phyloP scores from a whole-genome alignment of 2,888 invertebrate genomes.

The Leucophenga maculata region DNA sequence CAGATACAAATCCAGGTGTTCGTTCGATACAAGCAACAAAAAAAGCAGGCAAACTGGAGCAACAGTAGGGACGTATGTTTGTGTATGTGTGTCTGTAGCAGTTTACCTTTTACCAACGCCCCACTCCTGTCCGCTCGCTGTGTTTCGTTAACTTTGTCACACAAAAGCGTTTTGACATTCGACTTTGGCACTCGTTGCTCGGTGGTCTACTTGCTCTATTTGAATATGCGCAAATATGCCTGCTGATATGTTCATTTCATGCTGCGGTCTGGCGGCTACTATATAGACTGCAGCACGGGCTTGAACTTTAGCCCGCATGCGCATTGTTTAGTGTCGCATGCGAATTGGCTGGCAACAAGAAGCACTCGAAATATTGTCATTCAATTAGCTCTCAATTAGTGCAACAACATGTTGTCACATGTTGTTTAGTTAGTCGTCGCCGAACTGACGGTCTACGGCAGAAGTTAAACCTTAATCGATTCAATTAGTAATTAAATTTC shows the following conservation, averaged over 20 bases:
- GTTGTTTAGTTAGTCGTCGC: conserved; percentile 29
- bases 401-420: background rate
- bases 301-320: conserved; percentile 1
- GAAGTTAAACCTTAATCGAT: conserved; percentile 48
- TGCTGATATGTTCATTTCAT: no score
- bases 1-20: conserved; percentile 15
- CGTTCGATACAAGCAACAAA: background rate
- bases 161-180: conserved; percentile 37
- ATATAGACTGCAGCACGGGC: no score
- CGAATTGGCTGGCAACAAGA: no score
- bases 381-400: conserved; percentile 13
- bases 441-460: conserved; percentile 18
- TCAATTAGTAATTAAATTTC: conserved; percentile 60
- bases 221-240: no score
- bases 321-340: no score
- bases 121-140: background rate
- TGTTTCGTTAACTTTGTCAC: conserved; percentile 18
- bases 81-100: conserved; percentile 34
- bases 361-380: background rate
- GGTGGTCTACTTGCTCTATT: background rate
- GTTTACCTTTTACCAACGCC: conserved; percentile 25
- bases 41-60: no score
- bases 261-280: no score
- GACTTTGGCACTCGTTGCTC: conserved; percentile 12
- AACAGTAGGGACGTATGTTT: no score